Evolutionary conservation across 1,140 invertebrate species (phyloP).

Genomic region (Calycopis cecrops): DNA sequence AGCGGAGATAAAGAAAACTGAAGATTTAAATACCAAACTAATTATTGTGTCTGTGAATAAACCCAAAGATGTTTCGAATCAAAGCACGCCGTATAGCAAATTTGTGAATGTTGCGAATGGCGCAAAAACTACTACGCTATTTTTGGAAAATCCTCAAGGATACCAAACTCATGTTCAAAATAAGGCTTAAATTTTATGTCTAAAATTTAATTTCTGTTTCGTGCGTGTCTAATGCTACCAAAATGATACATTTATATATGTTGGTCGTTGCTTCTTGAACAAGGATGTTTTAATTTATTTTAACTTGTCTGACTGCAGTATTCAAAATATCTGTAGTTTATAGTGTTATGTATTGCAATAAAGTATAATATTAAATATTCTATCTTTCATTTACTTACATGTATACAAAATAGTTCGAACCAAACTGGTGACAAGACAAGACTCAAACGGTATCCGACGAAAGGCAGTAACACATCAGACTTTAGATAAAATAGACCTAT

Average conservation of each 20-base stretch:
- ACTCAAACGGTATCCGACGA: too few species aligned
- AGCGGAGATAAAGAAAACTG: constrained; percentile 44
- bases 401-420: too few species aligned
- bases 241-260: constrained; percentile 7
- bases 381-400: too few species aligned
- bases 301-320: constrained; percentile 20
- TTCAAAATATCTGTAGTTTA: constrained; percentile 21
- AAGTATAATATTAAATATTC: not conserved
- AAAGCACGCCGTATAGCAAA: constrained; percentile 76
- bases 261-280: not conserved
- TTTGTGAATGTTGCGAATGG: constrained; percentile 81
- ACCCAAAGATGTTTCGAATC: constrained; percentile 30
- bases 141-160: constrained; percentile 86
- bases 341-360: constrained; percentile 27
- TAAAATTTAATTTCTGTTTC: constrained; percentile 30
- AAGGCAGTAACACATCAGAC: too few species aligned
- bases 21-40: constrained; percentile 51
- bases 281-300: constrained; percentile 6
- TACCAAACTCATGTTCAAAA: constrained; percentile 38
- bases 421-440: too few species aligned
- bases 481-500: too few species aligned
- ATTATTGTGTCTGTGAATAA: constrained; percentile 48
- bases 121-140: constrained; percentile 76
- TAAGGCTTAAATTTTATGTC: constrained; percentile 40
- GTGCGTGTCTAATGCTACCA: constrained; percentile 29